Percentiles rank a stretch among this genome's conserved stretches.
Evolutionary conservation across 2,113 vertebrate genomes (phyloP).

Genomic region (Leptobrachium leishanense): DNA sequence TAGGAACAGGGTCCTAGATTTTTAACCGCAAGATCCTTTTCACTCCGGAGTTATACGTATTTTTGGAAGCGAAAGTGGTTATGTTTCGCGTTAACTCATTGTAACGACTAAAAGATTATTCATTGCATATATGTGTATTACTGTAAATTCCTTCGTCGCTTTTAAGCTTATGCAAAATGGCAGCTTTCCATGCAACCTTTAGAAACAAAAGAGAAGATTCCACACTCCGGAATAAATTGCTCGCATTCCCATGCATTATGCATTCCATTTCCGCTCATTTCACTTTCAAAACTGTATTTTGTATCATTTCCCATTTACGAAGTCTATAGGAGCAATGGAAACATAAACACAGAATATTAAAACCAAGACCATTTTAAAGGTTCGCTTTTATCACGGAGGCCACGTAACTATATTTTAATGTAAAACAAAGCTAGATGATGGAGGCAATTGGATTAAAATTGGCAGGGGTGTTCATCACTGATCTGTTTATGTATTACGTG

Average conservation of each 20-base stretch:
- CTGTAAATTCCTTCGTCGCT: neutral
- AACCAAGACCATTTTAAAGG: neutral
- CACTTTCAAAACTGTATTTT: conserved; percentile 18
- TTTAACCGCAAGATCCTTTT: too few species aligned
- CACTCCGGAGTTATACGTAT: too few species aligned
- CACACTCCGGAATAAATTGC: conserved; percentile 13
- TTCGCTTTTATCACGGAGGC: neutral
- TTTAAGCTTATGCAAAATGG: neutral
- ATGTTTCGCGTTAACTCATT: neutral
- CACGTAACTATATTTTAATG: conserved; percentile 15
- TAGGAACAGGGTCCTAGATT: too few species aligned
- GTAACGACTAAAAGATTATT: neutral
- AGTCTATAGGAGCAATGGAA: conserved; percentile 17
- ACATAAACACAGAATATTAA: conserved; percentile 21
- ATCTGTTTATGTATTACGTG: neutral
- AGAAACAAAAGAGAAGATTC: conserved; percentile 17
- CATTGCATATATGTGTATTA: neutral
- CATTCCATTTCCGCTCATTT: conserved; percentile 31
- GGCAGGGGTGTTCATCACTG: neutral
- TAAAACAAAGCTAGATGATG: conserved; percentile 6
- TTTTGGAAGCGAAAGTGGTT: neutral
- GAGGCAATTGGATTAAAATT: conserved; percentile 21
- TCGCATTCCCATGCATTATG: conserved; percentile 25
- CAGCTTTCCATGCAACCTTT: conserved; percentile 12
- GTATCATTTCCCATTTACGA: conserved; percentile 16